Base-by-base conservation (phyloP, 1,140 invertebrate species). In the Theocolax elegans region DNA sequence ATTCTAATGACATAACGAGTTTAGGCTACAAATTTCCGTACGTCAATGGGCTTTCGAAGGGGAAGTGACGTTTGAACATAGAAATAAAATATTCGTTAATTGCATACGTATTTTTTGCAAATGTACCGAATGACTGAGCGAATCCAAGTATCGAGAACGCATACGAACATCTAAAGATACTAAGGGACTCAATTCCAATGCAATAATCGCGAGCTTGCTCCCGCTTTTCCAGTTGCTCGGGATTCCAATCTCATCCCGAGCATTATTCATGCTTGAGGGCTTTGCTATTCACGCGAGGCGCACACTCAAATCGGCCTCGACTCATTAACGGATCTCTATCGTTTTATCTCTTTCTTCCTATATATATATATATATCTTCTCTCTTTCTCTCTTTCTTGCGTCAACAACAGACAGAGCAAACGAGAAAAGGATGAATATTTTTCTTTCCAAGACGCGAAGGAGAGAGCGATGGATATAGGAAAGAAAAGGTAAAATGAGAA, bases 191-290 rank as follows among this genome's bases (percentile, higher is more conserved):
- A n/a, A n/a, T n/a, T n/a, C n/a, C n/a, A n/a, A n/a, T n/a, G 65
- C 46, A 49, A 68, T 60, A 60, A 68, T 68, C 38, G 35, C 29
- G 59, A 60, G 31, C 58, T 27, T 38, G 59, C 63, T 70, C 63
- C 67, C 59, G 38, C 49, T 70, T 70, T 63, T 53, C 59, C 42
- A 49, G 42, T 31, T 19, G 35, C 25, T 31, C n/a, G 21, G 56
- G 31, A 68, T 60, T 68, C 66, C 66, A 60, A 68, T 68, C 66
- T 68, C 56, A 53, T 60, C 42, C 31, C 19, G 6, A 17, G 46
- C 56, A 44, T 63, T 64, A 64, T 70, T 62, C 38, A 71, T 67
- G 48, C 62, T 25, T 35, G 65, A 74, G 6, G 25, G 27, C 62
- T 49, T 23, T 35, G 51, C 27, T 46, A 64, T 72, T 64, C 35